Evolutionary conservation across 2,797 vertebrate genomes (phyloP), one percentile per base, ranked within the genome.

Genomic region (Oceanodroma leucorhoa): DNA sequence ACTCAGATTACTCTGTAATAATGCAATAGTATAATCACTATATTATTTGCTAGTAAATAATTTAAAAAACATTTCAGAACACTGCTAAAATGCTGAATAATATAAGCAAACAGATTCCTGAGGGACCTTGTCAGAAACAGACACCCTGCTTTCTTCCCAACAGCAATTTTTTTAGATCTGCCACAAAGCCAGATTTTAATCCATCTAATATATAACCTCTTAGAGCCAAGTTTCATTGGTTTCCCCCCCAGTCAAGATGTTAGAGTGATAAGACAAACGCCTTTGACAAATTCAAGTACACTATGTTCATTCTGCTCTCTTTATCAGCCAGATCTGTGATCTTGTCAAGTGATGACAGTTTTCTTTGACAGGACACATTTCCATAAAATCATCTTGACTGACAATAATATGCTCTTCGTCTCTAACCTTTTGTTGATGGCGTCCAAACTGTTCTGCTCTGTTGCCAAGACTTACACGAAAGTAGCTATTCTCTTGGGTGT

Each of bases 301-400:
- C 27, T 84, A 13, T 12, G 89, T 66, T 82, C 81, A 90, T 88
- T 94, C 90, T 93, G 86, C 80, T 87, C 12, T 82, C 75, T 95
- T 78, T 72, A 90, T 90, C 89, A 93, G 90, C 64, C 78, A 94
- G 78, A 92, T 87, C 64, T 77, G 29, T 54, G 64, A 82, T 96
- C 89, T 62, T 93, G 94, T 92, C 83, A 97, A 93, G 81, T 7
- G 73, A 84, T 93, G 95, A 97, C 96, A 96, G 93, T 64, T 96
- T 84, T 80, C 75, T 94, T 96, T 95, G 93, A 95, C 92, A 92
- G 83, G 88, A 84, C 48, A 90, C 9, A 27, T 87, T 94, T 93
- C 67, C 83, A 89, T 87, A 90, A 95, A 95, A 61, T 38, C 53
- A 50, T 67, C 79, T n/a, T 91, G 88, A 93, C 70, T 90, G 81